Conservation (phyloP, 1,140 invertebrate genomes). For the Lordiphosa mommai region DNA sequence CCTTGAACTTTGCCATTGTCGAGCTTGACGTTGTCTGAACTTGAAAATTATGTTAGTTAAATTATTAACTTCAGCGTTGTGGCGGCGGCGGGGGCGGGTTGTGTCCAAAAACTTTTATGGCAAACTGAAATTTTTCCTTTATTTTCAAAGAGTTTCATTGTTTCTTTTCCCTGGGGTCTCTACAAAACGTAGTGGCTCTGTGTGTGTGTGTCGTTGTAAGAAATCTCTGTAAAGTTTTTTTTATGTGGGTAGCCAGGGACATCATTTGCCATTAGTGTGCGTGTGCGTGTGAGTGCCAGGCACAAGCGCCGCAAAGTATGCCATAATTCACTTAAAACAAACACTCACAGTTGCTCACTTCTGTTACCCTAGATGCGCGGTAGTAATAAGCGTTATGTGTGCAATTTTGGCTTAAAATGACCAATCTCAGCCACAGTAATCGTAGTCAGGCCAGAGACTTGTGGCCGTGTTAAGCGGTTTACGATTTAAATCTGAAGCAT, state of each 20-base stretch:
- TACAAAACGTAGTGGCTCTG: slow-evolving; percentile 8
- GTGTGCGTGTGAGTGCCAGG: background rate
- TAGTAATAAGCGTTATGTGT: slow-evolving; percentile 36
- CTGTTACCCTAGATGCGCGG: background rate
- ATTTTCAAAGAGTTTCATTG: slow-evolving; percentile 14
- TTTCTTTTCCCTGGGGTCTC: background rate
- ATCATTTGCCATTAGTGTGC: slow-evolving; percentile 13
- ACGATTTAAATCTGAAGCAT: slow-evolving; percentile 39
- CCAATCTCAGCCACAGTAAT: slow-evolving; percentile 19
- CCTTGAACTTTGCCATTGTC: slow-evolving; percentile 38
- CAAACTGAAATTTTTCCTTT: slow-evolving; percentile 28
- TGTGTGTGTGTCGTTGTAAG: background rate
- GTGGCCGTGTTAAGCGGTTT: slow-evolving; percentile 25
- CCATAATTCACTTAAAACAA: slow-evolving; percentile 24
- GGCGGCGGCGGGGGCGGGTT: no score
- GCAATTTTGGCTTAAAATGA: slow-evolving; percentile 37
- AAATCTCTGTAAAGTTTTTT: slow-evolving; percentile 13
- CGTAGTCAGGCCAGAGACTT: background rate
- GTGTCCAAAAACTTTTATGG: slow-evolving; percentile 32
- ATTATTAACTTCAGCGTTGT: slow-evolving; percentile 44
- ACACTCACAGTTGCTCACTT: background rate
- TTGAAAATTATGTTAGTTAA: slow-evolving; percentile 65
- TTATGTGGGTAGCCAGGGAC: slow-evolving; percentile 7
- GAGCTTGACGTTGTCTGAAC: slow-evolving; percentile 34
- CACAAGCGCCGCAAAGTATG: slow-evolving; percentile 14